phyloP scores from a whole-genome alignment of 2,797 vertebrate genomes.

The Garrulus glandarius region DNA sequence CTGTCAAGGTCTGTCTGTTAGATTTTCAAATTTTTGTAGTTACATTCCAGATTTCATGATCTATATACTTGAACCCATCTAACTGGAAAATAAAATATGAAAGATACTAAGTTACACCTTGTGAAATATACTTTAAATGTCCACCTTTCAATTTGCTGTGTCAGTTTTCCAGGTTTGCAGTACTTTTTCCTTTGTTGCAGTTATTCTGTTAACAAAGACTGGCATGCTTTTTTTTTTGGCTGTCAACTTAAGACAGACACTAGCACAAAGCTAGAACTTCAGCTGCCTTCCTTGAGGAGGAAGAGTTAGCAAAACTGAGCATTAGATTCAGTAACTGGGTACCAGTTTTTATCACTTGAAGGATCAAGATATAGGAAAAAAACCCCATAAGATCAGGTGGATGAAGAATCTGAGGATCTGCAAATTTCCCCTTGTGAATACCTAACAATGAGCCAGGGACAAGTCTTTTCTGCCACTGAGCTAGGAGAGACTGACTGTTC shows the following conservation, averaged over 20 bases:
- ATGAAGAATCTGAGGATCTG: background rate
- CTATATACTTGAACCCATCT: background rate
- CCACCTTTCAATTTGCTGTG: background rate
- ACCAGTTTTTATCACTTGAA: background rate
- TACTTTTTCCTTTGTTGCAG: background rate
- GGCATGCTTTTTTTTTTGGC: background rate
- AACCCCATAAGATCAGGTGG: background rate
- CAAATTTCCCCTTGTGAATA: background rate
- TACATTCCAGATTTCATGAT: background rate
- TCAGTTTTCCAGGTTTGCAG: background rate
- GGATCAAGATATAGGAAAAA: background rate
- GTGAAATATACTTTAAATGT: background rate
- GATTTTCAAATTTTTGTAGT: conserved; percentile 11
- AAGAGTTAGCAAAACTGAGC: background rate
- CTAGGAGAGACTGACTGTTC: background rate
- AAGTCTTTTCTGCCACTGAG: background rate
- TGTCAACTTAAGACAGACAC: background rate
- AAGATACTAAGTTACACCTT: background rate
- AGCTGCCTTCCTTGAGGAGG: background rate
- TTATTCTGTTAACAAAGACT: background rate
- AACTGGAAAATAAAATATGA: conserved; percentile 1
- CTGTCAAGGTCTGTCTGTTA: conserved; percentile 1
- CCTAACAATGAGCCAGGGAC: background rate
- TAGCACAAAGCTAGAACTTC: background rate
- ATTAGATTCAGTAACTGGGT: background rate